Evolutionary conservation across 1,140 invertebrate genomes (phyloP).

Genomic region (Bombus superbus): DNA sequence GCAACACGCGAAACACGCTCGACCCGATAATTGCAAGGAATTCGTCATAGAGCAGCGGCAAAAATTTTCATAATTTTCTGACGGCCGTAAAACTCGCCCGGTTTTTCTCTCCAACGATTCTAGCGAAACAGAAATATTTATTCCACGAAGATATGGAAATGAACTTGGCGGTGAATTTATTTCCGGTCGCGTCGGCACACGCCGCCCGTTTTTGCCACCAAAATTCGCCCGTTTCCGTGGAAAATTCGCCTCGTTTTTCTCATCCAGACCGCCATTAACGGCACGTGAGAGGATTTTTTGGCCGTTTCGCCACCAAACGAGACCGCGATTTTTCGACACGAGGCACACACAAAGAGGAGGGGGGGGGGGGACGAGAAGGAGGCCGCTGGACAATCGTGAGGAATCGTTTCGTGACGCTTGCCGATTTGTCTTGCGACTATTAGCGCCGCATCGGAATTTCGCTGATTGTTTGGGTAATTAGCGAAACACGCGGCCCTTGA

Average conservation of each 20-base stretch:
- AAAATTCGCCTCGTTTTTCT: conserved; percentile 37
- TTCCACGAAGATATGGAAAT: conserved; percentile 62
- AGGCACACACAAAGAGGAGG: too few relatives aligned
- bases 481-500: conserved; percentile 2
- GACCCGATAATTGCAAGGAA: conserved; percentile 62
- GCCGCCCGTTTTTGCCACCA: conserved; percentile 40
- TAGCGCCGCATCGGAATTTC: conserved; percentile 41
- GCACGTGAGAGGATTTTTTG: conserved; percentile 41
- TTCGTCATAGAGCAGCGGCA: background rate
- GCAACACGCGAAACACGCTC: background rate
- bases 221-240: conserved; percentile 37
- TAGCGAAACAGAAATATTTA: conserved; percentile 30
- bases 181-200: conserved; percentile 39
- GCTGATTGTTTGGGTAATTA: conserved; percentile 46
- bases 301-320: background rate
- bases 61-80: conserved; percentile 57
- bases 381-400: background rate
- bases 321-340: conserved; percentile 28
- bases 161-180: conserved; percentile 53
- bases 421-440: conserved; percentile 46
- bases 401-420: conserved; percentile 36
- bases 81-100: background rate
- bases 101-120: background rate
- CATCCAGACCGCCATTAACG: background rate
- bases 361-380: background rate